Base-by-base conservation (phyloP, 2,888 invertebrate species). In the Papilio gigon region DNA sequence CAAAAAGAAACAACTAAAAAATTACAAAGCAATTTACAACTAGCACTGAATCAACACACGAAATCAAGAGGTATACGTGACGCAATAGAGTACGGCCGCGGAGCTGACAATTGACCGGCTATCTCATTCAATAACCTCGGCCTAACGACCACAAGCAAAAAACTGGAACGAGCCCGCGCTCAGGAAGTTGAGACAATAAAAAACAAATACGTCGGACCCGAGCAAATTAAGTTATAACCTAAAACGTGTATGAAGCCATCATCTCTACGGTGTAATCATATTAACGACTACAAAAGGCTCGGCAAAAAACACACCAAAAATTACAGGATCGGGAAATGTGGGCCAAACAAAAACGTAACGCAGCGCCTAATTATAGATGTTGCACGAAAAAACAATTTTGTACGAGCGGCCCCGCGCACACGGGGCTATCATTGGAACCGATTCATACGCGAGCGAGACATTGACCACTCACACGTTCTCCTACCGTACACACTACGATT, bases 171-270 rank as follows among this genome's bases (percentile, higher is more conserved):
- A 70, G 68, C 76, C 83, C 89, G 84, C 87, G 87, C 86, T 90
- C 89, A 89, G 91, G 91, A 91, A 91, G 91, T 91, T 90, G 86
- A 83, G 80, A 79, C 84, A 87, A 88, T 87, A 90, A 92, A 91
- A 90, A 91, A 88, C 88, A 90, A 91, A 91, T 89, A 91, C 88
- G 84, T 84, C 50, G 53, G 85, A 87, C 84, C 84, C 87, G 86
- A 83, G 85, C 89, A 92, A 92, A 92, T 92, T 92, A 92, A 92
- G 92, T 92, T 92, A 91, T 91, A 92, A 92, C 88, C 90, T 90
- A 89, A 90, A 90, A 90, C 90, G 90, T 89, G 92, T 91, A 92
- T 91, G 90, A 91, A 92, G 92, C 91, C 90, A 91, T 91, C 92
- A 91, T 89, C 90, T 88, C 85, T 86, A 90, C 87, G 89, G 88